Percentiles rank a stretch among this genome's conserved stretches.
Conservation (phyloP, 1,140 invertebrate species). For the Drosophila pruinosa region DNA sequence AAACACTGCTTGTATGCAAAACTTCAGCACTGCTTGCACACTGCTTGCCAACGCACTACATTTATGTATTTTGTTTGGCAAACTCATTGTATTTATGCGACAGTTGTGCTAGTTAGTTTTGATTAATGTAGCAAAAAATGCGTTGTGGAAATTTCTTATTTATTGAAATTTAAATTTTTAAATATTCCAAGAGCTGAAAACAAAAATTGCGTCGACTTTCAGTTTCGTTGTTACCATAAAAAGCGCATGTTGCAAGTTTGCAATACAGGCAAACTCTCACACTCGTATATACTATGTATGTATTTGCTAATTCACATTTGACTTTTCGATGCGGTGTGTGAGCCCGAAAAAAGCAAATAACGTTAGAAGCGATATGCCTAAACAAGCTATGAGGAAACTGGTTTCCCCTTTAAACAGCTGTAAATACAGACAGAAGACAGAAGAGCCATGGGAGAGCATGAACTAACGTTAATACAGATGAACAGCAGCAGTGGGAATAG, state of each 20-base stretch:
- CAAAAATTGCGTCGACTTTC: not conserved
- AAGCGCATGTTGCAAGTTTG: slow-evolving; percentile 1
- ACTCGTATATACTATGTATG: not conserved
- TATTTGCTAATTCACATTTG: slow-evolving; percentile 25
- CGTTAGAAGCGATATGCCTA: slow-evolving; percentile 42
- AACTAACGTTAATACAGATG: slow-evolving; percentile 30
- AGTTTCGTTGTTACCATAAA: not conserved
- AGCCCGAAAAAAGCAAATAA: slow-evolving; percentile 55
- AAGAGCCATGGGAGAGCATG: slow-evolving; percentile 1
- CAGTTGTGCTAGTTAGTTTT: not conserved
- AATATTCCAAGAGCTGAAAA: not conserved
- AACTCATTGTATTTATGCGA: not conserved
- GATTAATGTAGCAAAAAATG: too few relatives aligned
- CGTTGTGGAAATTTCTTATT: too few relatives aligned
- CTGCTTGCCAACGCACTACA: slow-evolving; percentile 3
- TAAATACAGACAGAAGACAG: slow-evolving; percentile 31
- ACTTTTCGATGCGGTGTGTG: slow-evolving; percentile 46
- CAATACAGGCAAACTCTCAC: not conserved
- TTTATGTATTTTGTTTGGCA: not conserved
- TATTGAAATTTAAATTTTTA: not conserved
- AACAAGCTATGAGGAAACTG: slow-evolving; percentile 49
- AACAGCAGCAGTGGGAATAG: slow-evolving; percentile 1
- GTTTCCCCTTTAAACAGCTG: slow-evolving; percentile 66
- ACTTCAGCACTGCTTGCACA: not conserved
- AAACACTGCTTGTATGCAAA: not conserved